Base-by-base conservation (phyloP, 2,113 vertebrate genomes). In the Perca fluviatilis region DNA sequence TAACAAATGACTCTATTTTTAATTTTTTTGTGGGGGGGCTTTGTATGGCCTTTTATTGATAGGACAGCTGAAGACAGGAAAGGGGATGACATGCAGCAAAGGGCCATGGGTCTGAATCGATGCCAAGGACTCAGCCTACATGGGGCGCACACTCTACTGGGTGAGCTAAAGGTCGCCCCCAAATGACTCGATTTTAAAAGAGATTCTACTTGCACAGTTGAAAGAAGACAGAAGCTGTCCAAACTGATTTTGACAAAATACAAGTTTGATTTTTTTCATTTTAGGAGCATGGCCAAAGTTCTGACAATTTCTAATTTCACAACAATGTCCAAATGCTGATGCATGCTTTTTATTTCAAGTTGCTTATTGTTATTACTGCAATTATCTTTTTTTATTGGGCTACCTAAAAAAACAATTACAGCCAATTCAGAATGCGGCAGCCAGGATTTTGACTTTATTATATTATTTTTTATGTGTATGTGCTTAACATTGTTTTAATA, bases 371-470 rank as follows among this genome's bases (percentile, higher is more conserved):
- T 50, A 56, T 63, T 33, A 49, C 6, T 25, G 64, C 18, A 30
- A 33, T 60, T 51, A 60, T 58, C 40, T 60, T 51, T 49, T 25
- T 61, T 27, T 30, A 47, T 19, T 56, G 19, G 12, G 5, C 13
- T 43, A 18, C 30, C 3, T 60, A 18, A 27, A 61, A 61, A 43
- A 10, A 58, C 16, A 65, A 79, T 82, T n/a, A 69, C 13, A 74
- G 3, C 13, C 72, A 63, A 79, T 49, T 80, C 54, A 33, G 11
- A 77, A 54, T 49, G 7, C 66, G 49, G 50, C 16, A 43, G 62
- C 10, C 10, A 50, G 18, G 25, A 63, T 27, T 21, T 72, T 61
- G 15, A 79, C 33, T 51, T 40, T 71, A 23, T 47, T 60, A 49
- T 6, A 40, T 40, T 10, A 40, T 43, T 54, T 56, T 19, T 11